Base-by-base conservation (phyloP, 2,797 vertebrate genomes). In the Halcyon chelicuti region DNA sequence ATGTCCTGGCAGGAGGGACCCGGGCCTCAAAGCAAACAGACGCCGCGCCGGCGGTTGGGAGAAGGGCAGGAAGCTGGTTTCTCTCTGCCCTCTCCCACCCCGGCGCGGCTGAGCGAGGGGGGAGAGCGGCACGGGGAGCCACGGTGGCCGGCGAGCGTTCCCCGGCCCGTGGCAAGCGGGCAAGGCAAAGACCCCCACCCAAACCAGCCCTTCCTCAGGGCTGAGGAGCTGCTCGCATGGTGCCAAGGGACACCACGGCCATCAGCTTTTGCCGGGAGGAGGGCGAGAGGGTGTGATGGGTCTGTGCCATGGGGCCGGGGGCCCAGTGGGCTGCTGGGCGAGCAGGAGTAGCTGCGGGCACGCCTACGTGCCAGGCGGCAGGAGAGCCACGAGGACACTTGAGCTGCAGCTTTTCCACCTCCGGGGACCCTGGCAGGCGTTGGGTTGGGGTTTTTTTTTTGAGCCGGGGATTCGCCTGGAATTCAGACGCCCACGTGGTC, bases 401-500 rank as follows among this genome's bases (percentile, higher is more conserved):
- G 49, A 92, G 78, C 85, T n/a, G 78, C 84, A 80, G 93, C 21
- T 6, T 33, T 91, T 51, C 88, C 87, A 92, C 84, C 92, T 72
- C 90, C 83, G 25, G 91, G 83, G 90, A 93, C 92, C 90, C 94
- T 74, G 70, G 92, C 90, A 93, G 88, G 88, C 65, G 2, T 33
- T 51, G 76, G 61, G 54, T 35, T 46, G 60, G 51, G 9, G 12
- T 11, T 22, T 75, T 60, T 49, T 90, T 92, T 93, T 89, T 61
- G 61, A 83, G 92, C 83, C n/a, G 22, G 91, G 96, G 94, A 95
- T 96, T 96, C 86, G 94, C 93, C 93, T 95, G 96, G 95, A 97
- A 97, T 97, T 91, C 95, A 96, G 91, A 97, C 95, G 71, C 95
- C 95, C 95, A 96, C 90, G 88, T 96, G 95, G 96, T 97, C 93